phyloP scores from a whole-genome alignment of 2,888 invertebrate species.

The Alsophila aescularia region DNA sequence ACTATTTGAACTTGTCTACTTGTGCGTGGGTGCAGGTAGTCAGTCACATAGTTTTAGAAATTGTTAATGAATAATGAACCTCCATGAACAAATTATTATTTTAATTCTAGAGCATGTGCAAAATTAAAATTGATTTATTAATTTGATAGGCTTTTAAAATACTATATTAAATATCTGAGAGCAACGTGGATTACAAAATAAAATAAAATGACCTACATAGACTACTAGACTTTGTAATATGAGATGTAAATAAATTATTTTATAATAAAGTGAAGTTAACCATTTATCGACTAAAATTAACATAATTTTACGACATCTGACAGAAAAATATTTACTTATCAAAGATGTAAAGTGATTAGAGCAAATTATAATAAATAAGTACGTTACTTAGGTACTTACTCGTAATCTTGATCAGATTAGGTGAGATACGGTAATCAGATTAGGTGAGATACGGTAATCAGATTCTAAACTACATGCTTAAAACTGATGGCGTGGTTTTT shows the following conservation, averaged over 20 bases:
- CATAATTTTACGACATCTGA: slow-evolving; percentile 1
- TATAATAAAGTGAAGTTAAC: neutral
- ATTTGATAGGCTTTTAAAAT: no score
- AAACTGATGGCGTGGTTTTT: no score
- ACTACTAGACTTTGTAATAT: neutral
- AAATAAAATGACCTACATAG: neutral
- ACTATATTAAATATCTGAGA: no score
- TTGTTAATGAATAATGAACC: neutral
- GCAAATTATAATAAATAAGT: neutral
- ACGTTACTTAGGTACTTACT: neutral
- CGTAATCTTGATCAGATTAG: no score
- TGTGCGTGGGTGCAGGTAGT: neutral
- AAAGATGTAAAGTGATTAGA: neutral
- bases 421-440: no score
- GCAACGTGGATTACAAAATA: no score
- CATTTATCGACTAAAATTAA: slow-evolving; percentile 4
- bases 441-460: no score
- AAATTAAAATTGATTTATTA: no score
- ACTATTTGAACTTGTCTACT: slow-evolving; percentile 14
- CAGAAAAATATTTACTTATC: slow-evolving; percentile 6
- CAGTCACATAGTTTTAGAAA: no score
- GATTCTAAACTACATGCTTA: no score
- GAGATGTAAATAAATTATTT: neutral
- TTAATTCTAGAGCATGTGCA: neutral
- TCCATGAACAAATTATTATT: neutral